Base-by-base conservation (phyloP, 2,113 vertebrate genomes). In the Chloropsis cyanopogon region DNA sequence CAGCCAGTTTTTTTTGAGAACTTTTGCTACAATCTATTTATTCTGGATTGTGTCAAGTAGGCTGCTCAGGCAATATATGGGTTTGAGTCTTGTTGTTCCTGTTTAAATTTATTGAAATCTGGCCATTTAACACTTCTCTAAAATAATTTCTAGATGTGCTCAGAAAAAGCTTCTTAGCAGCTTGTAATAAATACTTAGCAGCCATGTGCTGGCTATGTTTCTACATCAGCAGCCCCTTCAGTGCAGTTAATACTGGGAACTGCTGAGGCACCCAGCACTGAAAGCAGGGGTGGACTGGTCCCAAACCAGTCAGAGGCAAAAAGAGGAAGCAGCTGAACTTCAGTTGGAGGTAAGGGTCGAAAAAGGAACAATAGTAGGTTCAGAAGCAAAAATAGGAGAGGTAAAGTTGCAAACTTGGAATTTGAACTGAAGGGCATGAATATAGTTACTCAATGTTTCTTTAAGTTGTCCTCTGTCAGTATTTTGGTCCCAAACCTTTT, bases 101-200 rank as follows among this genome's bases (percentile, higher is more conserved):
- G 13, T 63, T 87, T 69, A 94, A 95, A 94, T 86, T 57, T 88
- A 94, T 90, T 96, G 87, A 93, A 93, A 91, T 95, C 71, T 94
- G 56, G 42, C 54, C 26, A 88, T 63, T 87, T 68, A 88, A 41
- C 42, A 42, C 21, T 29, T 88, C 82, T 93, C 39, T 93, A 94
- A 81, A 91, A 80, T 88, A 93, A 86, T 94, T 94, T 94, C 46
- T 81, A 94, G 75, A 84, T 83, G 93, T 23, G 44, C 80, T 94
- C 72, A 94, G 87, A 82, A 92, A 94, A 96, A 96, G 79, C 92
- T 96, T 83, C 92, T 96, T 95, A 96, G 56, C 19, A 0, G 65
- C 82, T 96, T 94, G 76, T 50, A 82, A 44, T 81, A 94, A 90
- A 95, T 94, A 79, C 76, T 68, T 90, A 47, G 60, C 92, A 90